Evolutionary conservation across 2,888 invertebrate genomes (phyloP).

Genomic region (Lobophora halterata): DNA sequence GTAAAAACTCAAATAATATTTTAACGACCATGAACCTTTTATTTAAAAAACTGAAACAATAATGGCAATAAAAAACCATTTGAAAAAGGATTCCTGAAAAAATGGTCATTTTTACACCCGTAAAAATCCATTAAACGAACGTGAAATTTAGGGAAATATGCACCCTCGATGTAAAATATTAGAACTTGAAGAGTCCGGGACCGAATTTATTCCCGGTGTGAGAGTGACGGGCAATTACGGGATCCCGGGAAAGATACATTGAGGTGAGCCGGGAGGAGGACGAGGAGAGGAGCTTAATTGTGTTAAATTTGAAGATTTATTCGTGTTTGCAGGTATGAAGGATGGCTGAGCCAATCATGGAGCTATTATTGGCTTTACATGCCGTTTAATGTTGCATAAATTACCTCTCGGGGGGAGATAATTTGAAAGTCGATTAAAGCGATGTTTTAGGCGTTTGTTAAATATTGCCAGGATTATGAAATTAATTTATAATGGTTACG

Average conservation of each 20-base stretch:
- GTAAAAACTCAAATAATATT: too few relatives aligned
- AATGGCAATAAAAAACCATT: not conserved
- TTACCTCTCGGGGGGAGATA: constrained; percentile 1
- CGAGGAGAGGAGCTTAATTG: constrained; percentile 36
- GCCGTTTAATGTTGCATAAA: constrained; percentile 15
- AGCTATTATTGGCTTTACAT: constrained; percentile 12
- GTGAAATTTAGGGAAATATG: constrained; percentile 16
- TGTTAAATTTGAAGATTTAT: constrained; percentile 33
- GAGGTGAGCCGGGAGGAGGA: too few relatives aligned
- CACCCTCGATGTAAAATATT: constrained; percentile 24
- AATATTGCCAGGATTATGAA: constrained; percentile 3
- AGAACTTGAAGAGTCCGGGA: constrained; percentile 22
- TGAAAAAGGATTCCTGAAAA: not conserved
- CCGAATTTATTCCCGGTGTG: constrained; percentile 34
- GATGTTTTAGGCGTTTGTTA: constrained; percentile 5
- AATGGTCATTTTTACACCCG: not conserved
- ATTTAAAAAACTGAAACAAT: too few relatives aligned
- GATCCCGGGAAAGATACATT: constrained; percentile 42
- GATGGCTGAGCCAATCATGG: constrained; percentile 14
- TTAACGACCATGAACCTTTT: too few relatives aligned
- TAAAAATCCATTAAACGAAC: not conserved
- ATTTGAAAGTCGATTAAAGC: constrained; percentile 14
- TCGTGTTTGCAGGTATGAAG: constrained; percentile 24
- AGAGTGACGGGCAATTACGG: constrained; percentile 43
- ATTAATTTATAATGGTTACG: too few relatives aligned